These are phyloP conservation scores for Agrotis ipsilon DNA, from an alignment of 2,888 invertebrate species.

Conservation along the genomic window DNA sequence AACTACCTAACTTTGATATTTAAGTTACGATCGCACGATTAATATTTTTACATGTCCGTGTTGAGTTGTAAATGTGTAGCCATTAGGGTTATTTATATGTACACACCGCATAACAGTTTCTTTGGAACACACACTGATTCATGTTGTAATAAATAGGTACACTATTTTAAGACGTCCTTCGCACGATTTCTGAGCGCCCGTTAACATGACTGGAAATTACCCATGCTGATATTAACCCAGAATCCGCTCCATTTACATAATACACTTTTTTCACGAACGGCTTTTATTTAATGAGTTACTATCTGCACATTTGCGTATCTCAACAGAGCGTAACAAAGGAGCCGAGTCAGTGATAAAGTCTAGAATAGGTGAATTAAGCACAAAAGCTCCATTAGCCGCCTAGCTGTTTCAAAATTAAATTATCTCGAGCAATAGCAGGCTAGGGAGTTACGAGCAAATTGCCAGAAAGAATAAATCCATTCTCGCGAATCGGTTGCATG, in stretches of 20 bases:
- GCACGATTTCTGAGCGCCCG: conserved; percentile 82
- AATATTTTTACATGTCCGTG: conserved; percentile 71
- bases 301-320: conserved; percentile 68
- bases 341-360: conserved; percentile 64
- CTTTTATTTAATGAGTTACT: conserved; percentile 67
- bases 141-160: conserved; percentile 82
- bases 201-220: conserved; percentile 84
- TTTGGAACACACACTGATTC: conserved; percentile 80
- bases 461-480: conserved; percentile 88
- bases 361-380: conserved; percentile 73
- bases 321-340: conserved; percentile 65
- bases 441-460: conserved; percentile 83
- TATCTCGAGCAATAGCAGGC: conserved; percentile 78
- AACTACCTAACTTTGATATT: conserved; percentile 76
- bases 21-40: conserved; percentile 70
- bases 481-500: conserved; percentile 88
- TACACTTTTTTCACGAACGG: conserved; percentile 69
- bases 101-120: conserved; percentile 70
- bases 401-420: conserved; percentile 80
- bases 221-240: conserved; percentile 81
- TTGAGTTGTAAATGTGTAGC: conserved; percentile 67
- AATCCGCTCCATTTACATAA: conserved; percentile 77
- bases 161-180: conserved; percentile 89
- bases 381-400: conserved; percentile 78
- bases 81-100: conserved; percentile 72